Evolutionary conservation across 1,140 invertebrate genomes (phyloP), one percentile per base, ranked within the genome.

Genomic region (Trissolcus basalis): DNA sequence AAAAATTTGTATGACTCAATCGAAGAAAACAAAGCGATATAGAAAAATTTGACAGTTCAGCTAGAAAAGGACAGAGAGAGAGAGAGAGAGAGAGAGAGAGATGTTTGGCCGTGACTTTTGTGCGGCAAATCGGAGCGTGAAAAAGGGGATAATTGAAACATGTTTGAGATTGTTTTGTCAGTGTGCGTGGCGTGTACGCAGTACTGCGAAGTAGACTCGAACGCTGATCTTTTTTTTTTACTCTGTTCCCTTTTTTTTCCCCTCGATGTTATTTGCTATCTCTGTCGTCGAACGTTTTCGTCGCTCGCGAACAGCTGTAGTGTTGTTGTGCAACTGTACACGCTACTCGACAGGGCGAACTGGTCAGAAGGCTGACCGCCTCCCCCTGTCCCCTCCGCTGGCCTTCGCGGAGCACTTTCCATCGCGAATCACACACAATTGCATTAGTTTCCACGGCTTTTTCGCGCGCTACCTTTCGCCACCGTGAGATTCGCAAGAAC

Each of bases 261-360:
- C 5, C 32, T 13, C 5, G 35, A 36, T 41, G 10, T 59, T 50
- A 10, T 13, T 47, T 13, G 43, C 36, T 39, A 8, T 39, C n/a
- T 39, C 36, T 39, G 9, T 39, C 36, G 9, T 39, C 9, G 43
- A n/a, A 13, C n/a, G 11, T 13, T 44, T 44, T 44, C 12, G 43
- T 14, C 43, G 43, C 6, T 13, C 43, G 43, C 64, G 80, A 78
- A 80, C 82, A 82, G 80, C 81, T 80, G 81, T 67, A 54, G 55
- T 47, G 47, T 50, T 76, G 80, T 83, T 77, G 70, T 75, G 75
- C 73, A 71, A 63, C 67, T 54, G 64, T 27, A 27, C 19, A 27
- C 19, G 19, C 55, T 64, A 39, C 36, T 47, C 53, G 60, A 14
- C 49, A 77, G 76, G 73, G 63, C 69, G 79, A 80, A 82, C 78